phyloP scores from a whole-genome alignment of 64 coral and sea anemone species.

The Actinia equina region DNA sequence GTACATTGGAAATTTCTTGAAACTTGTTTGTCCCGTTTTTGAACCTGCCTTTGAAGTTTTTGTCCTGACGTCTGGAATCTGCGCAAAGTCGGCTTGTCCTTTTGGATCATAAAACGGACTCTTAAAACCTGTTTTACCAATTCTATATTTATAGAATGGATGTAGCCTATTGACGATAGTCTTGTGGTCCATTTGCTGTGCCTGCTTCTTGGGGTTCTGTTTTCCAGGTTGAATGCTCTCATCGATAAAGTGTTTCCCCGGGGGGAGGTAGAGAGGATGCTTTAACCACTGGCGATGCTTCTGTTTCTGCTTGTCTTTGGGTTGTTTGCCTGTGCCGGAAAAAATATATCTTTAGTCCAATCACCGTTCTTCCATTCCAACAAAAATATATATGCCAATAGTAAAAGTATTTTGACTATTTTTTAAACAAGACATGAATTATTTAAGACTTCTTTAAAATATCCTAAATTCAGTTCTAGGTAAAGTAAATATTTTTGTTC shows the following conservation, averaged over 20 bases:
- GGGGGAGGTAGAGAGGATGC: neutral
- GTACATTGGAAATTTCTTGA: neutral
- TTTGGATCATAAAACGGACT: neutral
- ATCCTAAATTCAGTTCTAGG: no score
- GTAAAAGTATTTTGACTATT: no score
- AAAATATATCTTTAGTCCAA: neutral
- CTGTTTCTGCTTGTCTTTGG: neutral
- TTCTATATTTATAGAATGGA: neutral
- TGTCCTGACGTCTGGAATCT: neutral
- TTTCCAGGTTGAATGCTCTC: neutral
- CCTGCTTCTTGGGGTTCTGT: neutral
- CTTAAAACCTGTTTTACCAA: neutral
- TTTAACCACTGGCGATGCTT: conserved; percentile 5
- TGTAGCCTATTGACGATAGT: neutral
- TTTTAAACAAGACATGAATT: no score
- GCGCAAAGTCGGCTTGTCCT: neutral
- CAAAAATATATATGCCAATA: no score
- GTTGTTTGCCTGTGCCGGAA: neutral
- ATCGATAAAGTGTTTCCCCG: neutral
- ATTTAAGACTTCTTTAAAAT: no score
- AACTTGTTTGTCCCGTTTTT: neutral
- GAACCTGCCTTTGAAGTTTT: neutral
- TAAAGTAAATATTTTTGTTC: no score
- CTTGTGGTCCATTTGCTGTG: neutral
- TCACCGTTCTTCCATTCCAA: no score